Evolutionary conservation across 2,888 invertebrate species (phyloP).

Genomic region (Tricholauxania praeusta): DNA sequence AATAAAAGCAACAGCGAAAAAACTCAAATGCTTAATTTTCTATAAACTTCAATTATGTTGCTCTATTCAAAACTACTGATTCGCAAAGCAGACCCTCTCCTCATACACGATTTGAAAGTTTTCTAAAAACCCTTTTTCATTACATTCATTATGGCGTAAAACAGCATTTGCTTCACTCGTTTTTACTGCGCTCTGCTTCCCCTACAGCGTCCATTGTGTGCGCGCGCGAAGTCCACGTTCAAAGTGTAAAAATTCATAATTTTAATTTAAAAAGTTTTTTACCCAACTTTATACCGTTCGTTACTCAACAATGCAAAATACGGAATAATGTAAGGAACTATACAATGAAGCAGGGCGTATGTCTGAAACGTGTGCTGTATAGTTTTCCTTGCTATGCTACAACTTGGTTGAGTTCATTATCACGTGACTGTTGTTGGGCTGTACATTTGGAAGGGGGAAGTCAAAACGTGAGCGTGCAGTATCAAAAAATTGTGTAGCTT

Average conservation of each 20-base stretch:
- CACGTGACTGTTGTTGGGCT: constrained; percentile 36
- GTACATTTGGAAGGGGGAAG: too few species aligned
- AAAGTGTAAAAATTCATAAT: constrained; percentile 53
- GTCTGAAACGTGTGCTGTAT: constrained; percentile 7
- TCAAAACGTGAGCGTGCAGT: not conserved
- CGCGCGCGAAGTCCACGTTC: constrained; percentile 30
- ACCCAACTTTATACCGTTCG: not conserved
- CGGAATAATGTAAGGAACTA: too few species aligned
- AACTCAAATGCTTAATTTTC: constrained; percentile 29
- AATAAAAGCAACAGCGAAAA: not conserved
- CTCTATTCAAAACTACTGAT: not conserved
- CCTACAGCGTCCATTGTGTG: constrained; percentile 7
- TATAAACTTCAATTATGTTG: constrained; percentile 24
- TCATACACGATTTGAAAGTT: too few species aligned
- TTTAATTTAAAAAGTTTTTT: constrained; percentile 52
- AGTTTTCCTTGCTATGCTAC: constrained; percentile 10
- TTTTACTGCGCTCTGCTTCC: not conserved
- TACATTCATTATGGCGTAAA: too few species aligned
- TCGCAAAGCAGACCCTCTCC: too few species aligned
- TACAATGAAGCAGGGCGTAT: not conserved
- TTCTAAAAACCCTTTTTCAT: too few species aligned
- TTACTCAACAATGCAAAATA: too few species aligned
- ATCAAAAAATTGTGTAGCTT: too few species aligned
- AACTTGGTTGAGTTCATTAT: constrained; percentile 39
- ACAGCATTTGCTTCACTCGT: too few species aligned